Conservation (phyloP, 2,797 vertebrate genomes). For the Geotrypetes seraphini region DNA sequence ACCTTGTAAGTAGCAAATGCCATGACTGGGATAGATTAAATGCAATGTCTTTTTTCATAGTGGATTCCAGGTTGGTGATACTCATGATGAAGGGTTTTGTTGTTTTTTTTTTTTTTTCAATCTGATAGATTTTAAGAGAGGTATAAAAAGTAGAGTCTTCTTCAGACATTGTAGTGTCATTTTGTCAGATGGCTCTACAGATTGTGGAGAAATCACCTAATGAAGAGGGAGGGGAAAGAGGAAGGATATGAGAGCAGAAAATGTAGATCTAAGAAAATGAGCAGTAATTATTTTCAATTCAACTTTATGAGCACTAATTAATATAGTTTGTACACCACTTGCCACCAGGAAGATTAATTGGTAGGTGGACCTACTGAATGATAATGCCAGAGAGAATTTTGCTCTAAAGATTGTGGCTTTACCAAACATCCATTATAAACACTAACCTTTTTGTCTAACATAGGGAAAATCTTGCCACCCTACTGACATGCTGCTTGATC, state of each 20-base stretch:
- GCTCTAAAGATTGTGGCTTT: constrained; percentile 5
- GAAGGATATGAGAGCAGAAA: constrained; percentile 40
- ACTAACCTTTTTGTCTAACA: no score
- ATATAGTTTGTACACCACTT: constrained; percentile 53
- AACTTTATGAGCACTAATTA: constrained; percentile 60
- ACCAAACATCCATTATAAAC: background rate
- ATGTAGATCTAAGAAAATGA: constrained; percentile 50
- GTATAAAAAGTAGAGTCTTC: constrained; percentile 35
- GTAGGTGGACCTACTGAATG: constrained; percentile 20
- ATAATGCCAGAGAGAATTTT: constrained; percentile 15
- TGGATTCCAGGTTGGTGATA: constrained; percentile 8
- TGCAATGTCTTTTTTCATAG: constrained; percentile 16
- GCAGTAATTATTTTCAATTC: constrained; percentile 59
- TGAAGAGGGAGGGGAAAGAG: constrained; percentile 43
- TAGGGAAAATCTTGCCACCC: no score
- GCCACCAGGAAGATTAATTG: constrained; percentile 27
- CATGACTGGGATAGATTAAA: constrained; percentile 21
- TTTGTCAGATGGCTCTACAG: constrained; percentile 53
- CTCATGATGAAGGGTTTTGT: constrained; percentile 10
- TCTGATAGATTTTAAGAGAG: no score
- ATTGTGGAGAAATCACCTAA: constrained; percentile 55
- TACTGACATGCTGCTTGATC: no score
- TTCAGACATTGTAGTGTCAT: constrained; percentile 36
- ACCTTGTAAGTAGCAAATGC: constrained; percentile 3
- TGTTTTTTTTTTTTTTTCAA: no score